A percentile compares a stretch with the other conserved stretches of the same genome.
Evolutionary conservation across 2,797 vertebrate species (phyloP).

Genomic region (Chrysocyon brachyurus): DNA sequence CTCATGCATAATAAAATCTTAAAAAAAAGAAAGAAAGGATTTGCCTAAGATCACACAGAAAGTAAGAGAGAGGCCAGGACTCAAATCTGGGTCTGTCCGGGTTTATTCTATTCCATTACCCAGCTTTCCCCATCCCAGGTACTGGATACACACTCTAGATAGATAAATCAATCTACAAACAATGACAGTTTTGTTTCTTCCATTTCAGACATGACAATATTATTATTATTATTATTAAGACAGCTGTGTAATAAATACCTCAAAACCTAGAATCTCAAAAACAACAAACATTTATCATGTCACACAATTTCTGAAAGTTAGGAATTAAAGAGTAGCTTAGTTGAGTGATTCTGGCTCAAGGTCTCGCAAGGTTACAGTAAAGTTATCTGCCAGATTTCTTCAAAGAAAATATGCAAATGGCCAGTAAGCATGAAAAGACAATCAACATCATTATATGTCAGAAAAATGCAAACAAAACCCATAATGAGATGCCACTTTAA

Average conservation of each 20-base stretch:
- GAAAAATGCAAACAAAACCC: neutral
- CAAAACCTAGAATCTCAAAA: neutral
- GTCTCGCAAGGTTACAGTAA: neutral
- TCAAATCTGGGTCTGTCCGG: neutral
- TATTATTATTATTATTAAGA: too few relatives aligned
- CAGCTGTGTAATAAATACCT: neutral
- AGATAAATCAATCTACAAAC: slow-evolving; percentile 24
- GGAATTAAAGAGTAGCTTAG: neutral
- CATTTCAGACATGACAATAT: neutral
- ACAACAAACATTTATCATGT: neutral
- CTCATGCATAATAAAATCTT: too few relatives aligned
- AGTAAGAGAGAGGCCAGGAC: neutral
- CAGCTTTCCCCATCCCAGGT: neutral
- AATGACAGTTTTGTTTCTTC: slow-evolving; percentile 20
- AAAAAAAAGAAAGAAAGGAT: neutral
- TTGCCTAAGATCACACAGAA: neutral
- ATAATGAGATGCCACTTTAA: neutral
- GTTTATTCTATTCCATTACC: neutral
- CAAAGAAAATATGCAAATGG: neutral
- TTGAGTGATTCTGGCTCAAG: neutral
- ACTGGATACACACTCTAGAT: neutral
- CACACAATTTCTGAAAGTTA: slow-evolving; percentile 7
- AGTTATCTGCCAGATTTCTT: neutral
- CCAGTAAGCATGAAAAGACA: neutral
- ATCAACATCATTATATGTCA: neutral